Evolutionary conservation across 2,797 vertebrate species (phyloP), one percentile per base, ranked within the genome.

Genomic region (Oophaga sylvatica): DNA sequence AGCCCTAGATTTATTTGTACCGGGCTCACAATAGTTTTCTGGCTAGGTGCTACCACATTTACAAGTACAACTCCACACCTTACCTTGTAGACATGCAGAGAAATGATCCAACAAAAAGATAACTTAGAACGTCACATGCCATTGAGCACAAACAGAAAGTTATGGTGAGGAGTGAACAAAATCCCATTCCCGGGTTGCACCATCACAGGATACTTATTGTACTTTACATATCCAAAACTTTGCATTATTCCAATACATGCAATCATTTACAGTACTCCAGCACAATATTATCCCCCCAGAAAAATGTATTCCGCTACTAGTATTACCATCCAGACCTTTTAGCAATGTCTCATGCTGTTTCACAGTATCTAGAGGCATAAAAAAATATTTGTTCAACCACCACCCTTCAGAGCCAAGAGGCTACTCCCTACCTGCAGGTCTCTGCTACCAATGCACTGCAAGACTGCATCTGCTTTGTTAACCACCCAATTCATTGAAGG

Each of bases 341-440:
- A 48, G 41, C 41, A 48, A 75, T 75, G 20, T 10, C 65, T 11
- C 41, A 48, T 48, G 16, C 10, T 12, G 41, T 48, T 75, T 22
- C 10, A n/a, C 9, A n/a, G 41, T 73, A 73, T 41, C 35, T 73
- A 29, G n/a, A 48, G 13, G 75, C 22, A 26, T 56, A 26, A 26
- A 48, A 56, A 77, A 77, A 77, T 77, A 77, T 77, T 77, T 56
- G 75, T 77, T 56, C 11, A 77, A 77, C 20, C 19, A 75, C 41
- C 41, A 75, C 71, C 71, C 20, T 76, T 7, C 8, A 20, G 41
- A 41, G 70, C 6, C 29, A 77, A 26, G 48, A 16, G 48, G 15
- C 12, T 15, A 77, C 20, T 56, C 75, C 75, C 19, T 71, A 45
- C 48, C 73, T 76, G 9, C 45, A n/a, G 22, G 73, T 12, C 22